A percentile compares a stretch with the other conserved stretches of the same genome.
phyloP scores from a whole-genome alignment of 2,797 vertebrate genomes.

The Heterohyrax brucei region DNA sequence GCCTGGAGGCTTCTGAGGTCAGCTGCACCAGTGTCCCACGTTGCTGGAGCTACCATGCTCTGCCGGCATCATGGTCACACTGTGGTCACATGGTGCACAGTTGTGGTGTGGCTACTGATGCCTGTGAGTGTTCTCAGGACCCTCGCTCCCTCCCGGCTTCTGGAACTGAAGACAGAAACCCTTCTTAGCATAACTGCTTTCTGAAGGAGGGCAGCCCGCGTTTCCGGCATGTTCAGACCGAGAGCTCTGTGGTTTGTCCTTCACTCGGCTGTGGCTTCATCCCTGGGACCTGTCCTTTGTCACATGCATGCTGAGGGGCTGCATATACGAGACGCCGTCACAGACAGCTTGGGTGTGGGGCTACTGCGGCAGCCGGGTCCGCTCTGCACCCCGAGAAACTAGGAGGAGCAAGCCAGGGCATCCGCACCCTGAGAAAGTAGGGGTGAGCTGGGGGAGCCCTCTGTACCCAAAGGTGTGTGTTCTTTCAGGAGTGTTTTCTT shows the following conservation, averaged over 20 bases:
- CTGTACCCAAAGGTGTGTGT: conserved; percentile 55
- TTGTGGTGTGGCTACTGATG: neutral
- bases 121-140: neutral
- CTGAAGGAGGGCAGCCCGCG: no score
- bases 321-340: neutral
- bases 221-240: neutral
- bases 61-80: neutral
- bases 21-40: neutral
- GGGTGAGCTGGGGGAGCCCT: conserved; percentile 1
- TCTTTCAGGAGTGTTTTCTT: conserved; percentile 81
- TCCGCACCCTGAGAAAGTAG: no score
- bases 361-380: no score
- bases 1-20: no score
- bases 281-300: neutral
- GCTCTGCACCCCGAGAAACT: no score
- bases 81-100: neutral
- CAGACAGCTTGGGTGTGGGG: accelerated
- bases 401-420: no score
- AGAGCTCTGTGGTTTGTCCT: neutral
- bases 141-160: neutral
- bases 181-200: neutral
- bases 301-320: neutral
- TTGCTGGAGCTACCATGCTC: neutral
- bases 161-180: neutral
- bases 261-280: neutral